Conservation (phyloP, 2,113 vertebrate species). For the Reinhardtius hippoglossoides region DNA sequence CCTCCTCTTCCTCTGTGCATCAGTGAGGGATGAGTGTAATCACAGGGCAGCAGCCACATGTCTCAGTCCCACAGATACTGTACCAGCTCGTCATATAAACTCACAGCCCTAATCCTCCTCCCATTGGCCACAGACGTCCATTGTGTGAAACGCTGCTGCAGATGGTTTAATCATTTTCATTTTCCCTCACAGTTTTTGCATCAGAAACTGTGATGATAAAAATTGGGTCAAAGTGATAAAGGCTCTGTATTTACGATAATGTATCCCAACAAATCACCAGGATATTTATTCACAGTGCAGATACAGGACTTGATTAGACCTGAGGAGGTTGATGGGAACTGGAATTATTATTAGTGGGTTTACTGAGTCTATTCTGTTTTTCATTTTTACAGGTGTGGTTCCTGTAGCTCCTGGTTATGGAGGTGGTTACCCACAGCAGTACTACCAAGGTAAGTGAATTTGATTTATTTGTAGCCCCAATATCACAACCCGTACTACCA, state of each 20-base stretch:
- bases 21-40: constrained; percentile 52
- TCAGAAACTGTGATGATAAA: background rate
- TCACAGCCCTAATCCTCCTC: constrained; percentile 42
- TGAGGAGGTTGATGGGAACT: background rate
- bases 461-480: too few species aligned
- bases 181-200: constrained; percentile 11
- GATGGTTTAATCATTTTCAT: constrained; percentile 42
- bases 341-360: background rate
- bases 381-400: constrained; percentile 59
- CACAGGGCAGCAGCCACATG: constrained; percentile 30
- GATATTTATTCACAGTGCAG: background rate
- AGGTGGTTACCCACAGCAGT: constrained; percentile 78
- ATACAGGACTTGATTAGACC: background rate
- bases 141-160: constrained; percentile 36
- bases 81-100: constrained; percentile 12
- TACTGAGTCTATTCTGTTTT: constrained; percentile 7
- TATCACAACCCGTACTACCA: too few species aligned
- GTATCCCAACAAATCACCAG: too few species aligned
- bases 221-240: constrained; percentile 25
- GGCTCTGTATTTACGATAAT: too few species aligned
- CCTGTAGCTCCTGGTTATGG: constrained; percentile 69
- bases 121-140: constrained; percentile 1
- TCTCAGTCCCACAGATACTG: constrained; percentile 18
- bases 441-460: constrained; percentile 70
- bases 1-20: constrained; percentile 16